These are phyloP conservation scores for Echeneis naucrates DNA, from an alignment of 2,797 vertebrate genomes.

Conservation along the genomic window DNA sequence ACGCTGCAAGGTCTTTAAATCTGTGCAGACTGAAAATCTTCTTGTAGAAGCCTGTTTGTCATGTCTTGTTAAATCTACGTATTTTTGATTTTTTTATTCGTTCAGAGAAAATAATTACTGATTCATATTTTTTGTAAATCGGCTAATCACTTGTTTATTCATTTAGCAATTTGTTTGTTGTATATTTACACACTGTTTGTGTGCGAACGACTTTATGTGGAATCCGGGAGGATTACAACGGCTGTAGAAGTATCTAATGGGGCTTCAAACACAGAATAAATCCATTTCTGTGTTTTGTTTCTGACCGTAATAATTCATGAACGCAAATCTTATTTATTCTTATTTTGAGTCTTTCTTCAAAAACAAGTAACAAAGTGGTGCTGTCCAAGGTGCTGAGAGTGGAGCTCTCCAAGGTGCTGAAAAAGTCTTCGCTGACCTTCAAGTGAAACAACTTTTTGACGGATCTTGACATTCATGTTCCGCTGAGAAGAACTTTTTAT, in stretches of 20 bases:
- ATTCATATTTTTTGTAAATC: not conserved
- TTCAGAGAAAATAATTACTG: not conserved
- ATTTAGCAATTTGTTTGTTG: no score
- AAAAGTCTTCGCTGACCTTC: not conserved
- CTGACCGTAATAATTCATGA: not conserved
- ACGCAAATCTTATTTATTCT: not conserved
- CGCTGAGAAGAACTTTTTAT: not conserved
- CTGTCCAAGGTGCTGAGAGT: conserved; percentile 26
- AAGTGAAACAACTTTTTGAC: no score
- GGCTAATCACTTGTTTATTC: no score
- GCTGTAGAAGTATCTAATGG: no score
- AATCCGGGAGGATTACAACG: no score
- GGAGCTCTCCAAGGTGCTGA: conserved; percentile 18
- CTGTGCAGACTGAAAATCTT: not conserved
- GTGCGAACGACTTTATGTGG: no score
- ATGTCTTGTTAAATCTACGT: not conserved
- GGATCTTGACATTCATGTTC: no score
- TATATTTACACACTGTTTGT: no score
- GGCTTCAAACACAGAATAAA: no score
- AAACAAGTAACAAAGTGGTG: not conserved
- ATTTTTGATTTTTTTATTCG: no score
- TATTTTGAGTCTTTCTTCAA: no score
- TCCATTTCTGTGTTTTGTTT: no score
- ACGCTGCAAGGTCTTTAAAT: not conserved
- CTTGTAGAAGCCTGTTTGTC: not conserved